These are phyloP conservation scores for Exocentrus adspersus DNA, from an alignment of 2,888 invertebrate genomes.

Conservation along the genomic window DNA sequence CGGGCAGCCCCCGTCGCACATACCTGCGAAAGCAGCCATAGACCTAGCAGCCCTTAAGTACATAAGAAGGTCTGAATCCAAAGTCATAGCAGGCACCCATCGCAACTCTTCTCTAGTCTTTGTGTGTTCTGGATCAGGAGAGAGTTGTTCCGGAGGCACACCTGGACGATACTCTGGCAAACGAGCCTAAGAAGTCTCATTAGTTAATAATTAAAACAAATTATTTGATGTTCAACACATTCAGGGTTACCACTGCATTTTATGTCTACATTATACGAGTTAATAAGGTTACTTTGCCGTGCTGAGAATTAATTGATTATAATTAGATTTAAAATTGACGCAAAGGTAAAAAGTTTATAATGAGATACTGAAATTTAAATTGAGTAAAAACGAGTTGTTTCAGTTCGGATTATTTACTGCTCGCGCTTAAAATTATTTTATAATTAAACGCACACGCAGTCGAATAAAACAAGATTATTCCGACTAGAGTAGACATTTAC, in stretches of 20 bases:
- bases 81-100: conserved; percentile 93
- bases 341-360: no score
- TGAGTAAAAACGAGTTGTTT: no score
- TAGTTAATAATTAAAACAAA: background rate
- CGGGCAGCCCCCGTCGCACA: conserved; percentile 98
- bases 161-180: conserved; percentile 65
- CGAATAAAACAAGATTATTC: background rate
- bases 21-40: conserved; percentile 97
- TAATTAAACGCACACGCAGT: no score
- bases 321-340: no score
- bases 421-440: no score
- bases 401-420: no score
- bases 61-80: conserved; percentile 96
- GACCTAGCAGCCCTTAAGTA: conserved; percentile 96
- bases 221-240: background rate
- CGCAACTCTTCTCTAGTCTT: conserved; percentile 78
- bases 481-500: background rate
- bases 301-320: no score
- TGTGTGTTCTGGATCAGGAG: conserved; percentile 69
- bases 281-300: no score
- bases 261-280: no score
- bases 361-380: no score
- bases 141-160: conserved; percentile 65
- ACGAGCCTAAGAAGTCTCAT: conserved; percentile 54
- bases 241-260: background rate